phyloP scores from a whole-genome alignment of 2,888 invertebrate species.

The Rhagonycha fulva region DNA sequence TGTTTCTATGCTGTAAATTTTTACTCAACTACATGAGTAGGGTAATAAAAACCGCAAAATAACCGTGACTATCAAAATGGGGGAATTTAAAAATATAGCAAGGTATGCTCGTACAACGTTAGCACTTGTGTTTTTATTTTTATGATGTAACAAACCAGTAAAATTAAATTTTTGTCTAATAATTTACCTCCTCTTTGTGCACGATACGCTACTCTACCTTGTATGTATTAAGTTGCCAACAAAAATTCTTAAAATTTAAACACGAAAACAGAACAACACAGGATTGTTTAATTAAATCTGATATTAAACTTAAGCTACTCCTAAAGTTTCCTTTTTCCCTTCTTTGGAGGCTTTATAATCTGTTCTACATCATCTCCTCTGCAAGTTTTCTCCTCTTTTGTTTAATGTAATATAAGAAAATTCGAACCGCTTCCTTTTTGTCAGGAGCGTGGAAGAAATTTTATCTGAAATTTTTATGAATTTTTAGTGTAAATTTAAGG shows the following conservation, averaged over 20 bases:
- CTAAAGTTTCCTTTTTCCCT: neutral
- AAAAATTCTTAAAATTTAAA: neutral
- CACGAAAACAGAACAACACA: neutral
- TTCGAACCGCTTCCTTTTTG: neutral
- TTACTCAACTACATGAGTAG: neutral
- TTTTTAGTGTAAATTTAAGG: neutral
- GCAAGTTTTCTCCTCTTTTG: neutral
- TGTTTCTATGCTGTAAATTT: neutral
- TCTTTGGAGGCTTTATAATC: neutral
- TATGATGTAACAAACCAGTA: neutral
- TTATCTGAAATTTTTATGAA: neutral
- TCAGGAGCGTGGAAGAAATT: neutral
- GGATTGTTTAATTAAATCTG: neutral
- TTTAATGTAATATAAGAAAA: neutral
- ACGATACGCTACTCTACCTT: neutral
- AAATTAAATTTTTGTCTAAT: neutral
- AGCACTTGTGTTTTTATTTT: neutral
- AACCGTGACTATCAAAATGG: neutral
- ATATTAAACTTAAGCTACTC: neutral
- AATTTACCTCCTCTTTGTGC: neutral
- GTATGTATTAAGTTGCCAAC: neutral
- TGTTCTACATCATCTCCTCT: neutral
- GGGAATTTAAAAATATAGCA: neutral
- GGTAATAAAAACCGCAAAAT: neutral
- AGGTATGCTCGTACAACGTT: neutral